Evolutionary conservation across 2,113 vertebrate genomes (phyloP).

Genomic region (Beaufortia kweichowensis): DNA sequence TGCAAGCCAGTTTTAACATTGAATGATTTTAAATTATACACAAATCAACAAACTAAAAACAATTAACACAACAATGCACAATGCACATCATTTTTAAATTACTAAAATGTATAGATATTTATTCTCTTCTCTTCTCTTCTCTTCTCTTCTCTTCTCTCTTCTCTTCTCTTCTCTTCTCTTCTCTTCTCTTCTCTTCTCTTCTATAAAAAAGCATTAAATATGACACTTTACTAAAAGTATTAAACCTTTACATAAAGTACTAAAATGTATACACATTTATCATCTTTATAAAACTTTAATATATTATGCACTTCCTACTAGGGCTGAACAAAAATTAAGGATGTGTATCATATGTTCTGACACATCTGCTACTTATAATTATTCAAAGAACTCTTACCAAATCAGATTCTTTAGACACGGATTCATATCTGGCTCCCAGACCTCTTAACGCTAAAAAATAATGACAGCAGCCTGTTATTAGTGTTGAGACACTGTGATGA

Average conservation of each 20-base stretch:
- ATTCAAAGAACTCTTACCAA: not conserved
- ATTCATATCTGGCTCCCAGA: not conserved
- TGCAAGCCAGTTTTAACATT: too few species aligned
- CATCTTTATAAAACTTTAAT: not conserved
- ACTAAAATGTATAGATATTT: too few species aligned
- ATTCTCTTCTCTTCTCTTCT: not conserved
- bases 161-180: too few species aligned
- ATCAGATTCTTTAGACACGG: not conserved
- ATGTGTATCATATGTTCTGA: not conserved
- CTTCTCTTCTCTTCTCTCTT: not conserved
- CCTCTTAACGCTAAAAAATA: not conserved
- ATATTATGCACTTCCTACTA: not conserved
- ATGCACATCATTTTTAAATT: too few species aligned
- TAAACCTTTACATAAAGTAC: too few species aligned
- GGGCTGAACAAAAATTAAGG: not conserved
- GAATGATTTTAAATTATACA: too few species aligned
- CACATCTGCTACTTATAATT: not conserved
- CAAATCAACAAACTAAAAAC: too few species aligned
- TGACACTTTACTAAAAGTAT: too few species aligned
- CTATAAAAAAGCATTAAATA: too few species aligned
- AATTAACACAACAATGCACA: too few species aligned
- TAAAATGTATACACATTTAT: too few species aligned
- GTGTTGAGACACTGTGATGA: not conserved
- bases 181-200: too few species aligned
- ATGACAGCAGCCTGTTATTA: constrained; percentile 38